Evolutionary conservation across 2,888 invertebrate genomes (phyloP).

Genomic region (Meloe dianella): DNA sequence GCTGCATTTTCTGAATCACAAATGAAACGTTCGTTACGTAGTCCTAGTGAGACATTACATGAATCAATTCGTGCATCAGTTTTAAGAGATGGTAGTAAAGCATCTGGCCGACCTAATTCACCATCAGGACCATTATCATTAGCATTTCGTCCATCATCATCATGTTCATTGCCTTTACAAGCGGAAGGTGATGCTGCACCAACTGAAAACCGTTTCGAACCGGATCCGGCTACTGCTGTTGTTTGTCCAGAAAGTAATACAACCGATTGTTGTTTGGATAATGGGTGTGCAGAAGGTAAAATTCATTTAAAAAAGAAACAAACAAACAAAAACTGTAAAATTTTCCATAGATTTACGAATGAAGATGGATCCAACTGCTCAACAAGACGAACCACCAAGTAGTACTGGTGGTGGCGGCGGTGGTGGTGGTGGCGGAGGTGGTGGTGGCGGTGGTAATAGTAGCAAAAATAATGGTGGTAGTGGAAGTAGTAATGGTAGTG

Average conservation of each 20-base stretch:
- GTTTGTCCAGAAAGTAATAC: constrained; percentile 59
- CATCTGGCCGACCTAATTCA: constrained; percentile 61
- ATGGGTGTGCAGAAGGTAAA: constrained; percentile 63
- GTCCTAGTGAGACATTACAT: constrained; percentile 66
- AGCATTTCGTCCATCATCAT: constrained; percentile 60
- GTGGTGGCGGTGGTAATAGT: neutral
- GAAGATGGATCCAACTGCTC: constrained; percentile 67
- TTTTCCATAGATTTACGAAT: constrained; percentile 72
- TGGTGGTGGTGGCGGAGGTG: constrained; percentile 19
- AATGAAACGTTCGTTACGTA: constrained; percentile 61
- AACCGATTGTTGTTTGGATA: constrained; percentile 54
- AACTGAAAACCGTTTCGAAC: constrained; percentile 63
- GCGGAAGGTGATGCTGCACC: constrained; percentile 65
- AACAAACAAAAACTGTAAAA: neutral
- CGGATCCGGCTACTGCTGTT: constrained; percentile 58
- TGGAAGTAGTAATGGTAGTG: neutral
- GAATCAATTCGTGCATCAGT: constrained; percentile 71
- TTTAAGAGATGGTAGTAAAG: constrained; percentile 68
- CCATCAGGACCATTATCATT: constrained; percentile 49
- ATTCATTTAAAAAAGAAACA: neutral
- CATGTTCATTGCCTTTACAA: constrained; percentile 59
- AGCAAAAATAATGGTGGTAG: constrained; percentile 13
- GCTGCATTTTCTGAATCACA: constrained; percentile 49
- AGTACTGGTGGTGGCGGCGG: constrained; percentile 48
- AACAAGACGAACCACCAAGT: constrained; percentile 54